Conservation (phyloP, 2,888 invertebrate species). For the Prosapia bicincta region DNA sequence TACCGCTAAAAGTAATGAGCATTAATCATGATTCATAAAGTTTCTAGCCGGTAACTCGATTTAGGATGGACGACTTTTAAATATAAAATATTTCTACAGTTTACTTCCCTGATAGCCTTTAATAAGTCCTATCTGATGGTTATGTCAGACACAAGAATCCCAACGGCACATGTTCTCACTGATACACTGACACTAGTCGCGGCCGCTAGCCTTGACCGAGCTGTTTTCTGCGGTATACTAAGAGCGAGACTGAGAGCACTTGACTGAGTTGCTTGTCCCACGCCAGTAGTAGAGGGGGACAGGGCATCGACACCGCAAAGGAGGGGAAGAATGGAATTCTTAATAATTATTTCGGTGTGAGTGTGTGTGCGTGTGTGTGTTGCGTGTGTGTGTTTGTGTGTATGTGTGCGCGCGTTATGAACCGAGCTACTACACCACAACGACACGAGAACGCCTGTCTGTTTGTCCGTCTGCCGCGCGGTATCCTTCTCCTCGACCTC, state of each 20-base stretch:
- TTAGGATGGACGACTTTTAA: not conserved
- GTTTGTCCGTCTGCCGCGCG: constrained; percentile 3
- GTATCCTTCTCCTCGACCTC: not conserved
- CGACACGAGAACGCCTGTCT: not conserved
- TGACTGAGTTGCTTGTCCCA: constrained; percentile 6
- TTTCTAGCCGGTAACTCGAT: not conserved
- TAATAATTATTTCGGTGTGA: constrained; percentile 33
- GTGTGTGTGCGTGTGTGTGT: constrained; percentile 17
- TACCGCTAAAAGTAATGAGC: not conserved
- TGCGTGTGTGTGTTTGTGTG: constrained; percentile 15
- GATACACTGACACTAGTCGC: constrained; percentile 14
- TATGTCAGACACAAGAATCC: constrained; percentile 27
- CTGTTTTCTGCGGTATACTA: constrained; percentile 6
- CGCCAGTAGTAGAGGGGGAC: constrained; percentile 18
- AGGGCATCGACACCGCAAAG: constrained; percentile 28
- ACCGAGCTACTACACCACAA: constrained; percentile 24
- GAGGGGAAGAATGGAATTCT: constrained; percentile 33
- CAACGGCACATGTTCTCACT: constrained; percentile 30
- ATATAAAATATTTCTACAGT: not conserved
- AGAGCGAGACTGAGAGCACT: not conserved
- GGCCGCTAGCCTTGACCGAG: constrained; percentile 27
- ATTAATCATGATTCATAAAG: not conserved
- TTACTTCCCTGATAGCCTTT: not conserved
- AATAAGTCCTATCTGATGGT: constrained; percentile 11
- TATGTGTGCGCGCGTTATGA: constrained; percentile 29